phyloP scores from a whole-genome alignment of 2,797 vertebrate genomes.

The Oryzias dopingdopingensis region DNA sequence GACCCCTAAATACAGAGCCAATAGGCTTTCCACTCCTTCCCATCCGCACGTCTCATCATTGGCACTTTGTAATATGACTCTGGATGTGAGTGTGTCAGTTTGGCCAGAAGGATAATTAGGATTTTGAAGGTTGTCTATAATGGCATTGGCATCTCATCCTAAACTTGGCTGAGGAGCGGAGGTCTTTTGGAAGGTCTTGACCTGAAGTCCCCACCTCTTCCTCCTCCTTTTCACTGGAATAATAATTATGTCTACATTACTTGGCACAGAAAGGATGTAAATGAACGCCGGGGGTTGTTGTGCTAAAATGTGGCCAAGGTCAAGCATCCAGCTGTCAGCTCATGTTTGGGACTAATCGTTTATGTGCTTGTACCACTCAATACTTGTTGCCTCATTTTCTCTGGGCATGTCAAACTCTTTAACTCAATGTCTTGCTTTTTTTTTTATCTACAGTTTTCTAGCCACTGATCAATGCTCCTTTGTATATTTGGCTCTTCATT shows the following conservation, averaged over 20 bases:
- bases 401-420: constrained; percentile 67
- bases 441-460: constrained; percentile 19
- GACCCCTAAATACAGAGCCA: constrained; percentile 42
- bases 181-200: constrained; percentile 56
- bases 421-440: constrained; percentile 59
- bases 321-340: constrained; percentile 76
- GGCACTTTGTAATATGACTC: constrained; percentile 75
- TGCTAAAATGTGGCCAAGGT: constrained; percentile 76
- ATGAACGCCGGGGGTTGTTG: constrained; percentile 69
- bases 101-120: constrained; percentile 54
- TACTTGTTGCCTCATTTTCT: constrained; percentile 54
- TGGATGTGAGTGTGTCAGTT: constrained; percentile 62
- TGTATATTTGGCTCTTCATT: constrained; percentile 38
- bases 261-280: constrained; percentile 80
- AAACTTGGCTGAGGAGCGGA: constrained; percentile 61
- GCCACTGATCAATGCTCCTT: constrained; percentile 47
- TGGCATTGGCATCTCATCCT: constrained; percentile 69
- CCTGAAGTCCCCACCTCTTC: constrained; percentile 56
- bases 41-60: constrained; percentile 69
- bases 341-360: constrained; percentile 74
- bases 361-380: constrained; percentile 76
- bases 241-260: constrained; percentile 82
- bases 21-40: constrained; percentile 52
- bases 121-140: constrained; percentile 75
- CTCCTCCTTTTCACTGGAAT: constrained; percentile 65